Evolutionary conservation across 1,140 invertebrate species (phyloP), one percentile per base, ranked within the genome.

Genomic region (Heterodera schachtii): DNA sequence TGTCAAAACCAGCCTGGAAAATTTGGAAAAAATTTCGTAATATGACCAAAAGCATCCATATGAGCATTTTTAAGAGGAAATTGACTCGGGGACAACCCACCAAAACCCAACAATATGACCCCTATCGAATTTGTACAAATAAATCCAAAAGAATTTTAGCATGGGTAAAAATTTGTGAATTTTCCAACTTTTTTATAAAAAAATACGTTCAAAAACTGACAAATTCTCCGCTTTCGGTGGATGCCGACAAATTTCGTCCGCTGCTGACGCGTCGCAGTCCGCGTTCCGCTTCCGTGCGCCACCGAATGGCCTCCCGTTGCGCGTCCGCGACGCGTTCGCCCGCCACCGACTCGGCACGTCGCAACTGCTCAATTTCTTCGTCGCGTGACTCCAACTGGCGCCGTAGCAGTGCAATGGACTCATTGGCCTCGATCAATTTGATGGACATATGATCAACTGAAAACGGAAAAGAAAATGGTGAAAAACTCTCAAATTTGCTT

Each of bases 391-490:
- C 49, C 13, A 78, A 69, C 44, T 78, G 66, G 21, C 64, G 21
- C 2, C 64, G 60, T 44, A 69, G n/a, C 8, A 31, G 47, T 13
- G 66, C 77, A 44, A 70, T 8, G 9, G 66, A 16, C 16, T 78
- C 77, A n/a, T 78, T 78, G 13, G 77, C 64, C n/a, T 80, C 79
- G 19, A 79, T 80, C 41, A 80, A 44, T 41, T 57, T 75, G 13
- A 73, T 21, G 9, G 52, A 49, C 21, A 57, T 19, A 3, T 46
- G 69, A 44, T 80, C 69, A n/a, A 41, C 79, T 80, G 46, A 49
- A 73, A 6, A 43, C 43, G 70, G 3, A 41, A 64, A 31, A 31
- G 4, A 19, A 78, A 69, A 31, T 77, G 31, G 31, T 31, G 31
- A 31, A 31, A 31, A 31, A 31, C 31, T 31, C 31, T 31, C 31